Conservation (phyloP, 2,113 vertebrate genomes). For the Platichthys stellatus region DNA sequence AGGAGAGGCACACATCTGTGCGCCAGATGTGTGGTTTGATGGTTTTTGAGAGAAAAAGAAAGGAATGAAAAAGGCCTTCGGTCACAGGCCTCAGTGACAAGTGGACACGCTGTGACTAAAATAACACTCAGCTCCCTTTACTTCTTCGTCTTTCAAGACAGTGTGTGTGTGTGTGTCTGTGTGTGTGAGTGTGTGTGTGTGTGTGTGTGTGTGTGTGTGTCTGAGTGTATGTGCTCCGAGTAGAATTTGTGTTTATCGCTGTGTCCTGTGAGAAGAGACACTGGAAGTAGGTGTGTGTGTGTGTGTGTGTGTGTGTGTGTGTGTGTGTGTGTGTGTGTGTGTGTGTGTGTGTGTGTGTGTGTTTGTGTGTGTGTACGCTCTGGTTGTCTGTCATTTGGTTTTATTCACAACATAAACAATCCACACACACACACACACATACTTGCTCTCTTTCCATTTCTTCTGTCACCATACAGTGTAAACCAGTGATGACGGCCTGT, state of each 20-base stretch:
- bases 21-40: conserved; percentile 68
- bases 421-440: too few species aligned
- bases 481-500: conserved; percentile 60
- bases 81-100: conserved; percentile 42
- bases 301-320: conserved; percentile 40
- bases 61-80: conserved; percentile 28
- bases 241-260: conserved; percentile 7
- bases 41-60: conserved; percentile 57
- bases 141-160: conserved; percentile 42
- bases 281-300: background rate
- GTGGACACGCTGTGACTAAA: conserved; percentile 47
- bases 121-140: conserved; percentile 33
- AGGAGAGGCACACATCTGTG: conserved; percentile 73
- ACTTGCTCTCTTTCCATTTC: background rate
- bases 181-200: conserved; percentile 57
- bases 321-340: conserved; percentile 54
- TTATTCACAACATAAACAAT: too few species aligned
- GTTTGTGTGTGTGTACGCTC: conserved; percentile 34
- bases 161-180: conserved; percentile 35
- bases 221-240: background rate
- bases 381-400: too few species aligned
- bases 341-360: background rate
- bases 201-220: conserved; percentile 47
- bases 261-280: conserved; percentile 1
- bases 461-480: background rate